Base-by-base conservation (phyloP, 1,140 invertebrate genomes). In the Reticulitermes speratus region DNA sequence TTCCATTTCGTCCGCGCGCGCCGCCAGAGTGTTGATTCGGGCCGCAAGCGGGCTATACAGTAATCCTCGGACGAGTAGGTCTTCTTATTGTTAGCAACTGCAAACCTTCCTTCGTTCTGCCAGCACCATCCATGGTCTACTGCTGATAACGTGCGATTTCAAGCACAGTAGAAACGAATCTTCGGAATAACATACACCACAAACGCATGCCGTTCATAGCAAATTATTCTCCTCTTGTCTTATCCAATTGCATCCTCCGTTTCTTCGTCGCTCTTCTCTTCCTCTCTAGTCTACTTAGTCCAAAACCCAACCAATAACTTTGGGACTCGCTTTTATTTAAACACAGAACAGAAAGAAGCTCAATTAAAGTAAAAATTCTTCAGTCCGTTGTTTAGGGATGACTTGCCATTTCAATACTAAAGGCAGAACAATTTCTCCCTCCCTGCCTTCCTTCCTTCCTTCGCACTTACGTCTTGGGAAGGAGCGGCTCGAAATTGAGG, bases 351-450 rank as follows among this genome's bases (percentile, higher is more conserved):
- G 52, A 55, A 85, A 55, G 8, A 23, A 21, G 2, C 84, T 38
- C 84, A 85, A 83, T 85, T 85, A 85, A 85, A 85, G 83, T 85
- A 85, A 85, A 85, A 85, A 85, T 59, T 85, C 32, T 9, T 38
- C 65, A 75, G 65, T 30, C n/a, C 0, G 65, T 75, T 75, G 65
- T 75, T 75, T 84, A 45, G 25, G 38, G 38, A 84, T 84, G 83
- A 84, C 83, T 84, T 84, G 32, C 83, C 48, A 84, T 84, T 84
- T 84, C 44, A 84, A 83, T 83, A 83, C 19, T 48, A 83, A 84
- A 84, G 83, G 32, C 44, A 84, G 38, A 30, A 75, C 25, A 75
- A 75, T 3, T 30, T 0, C 3, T n/a, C n/a, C n/a, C n/a, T n/a
- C n/a, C n/a, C n/a, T n/a, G n/a, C n/a, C n/a, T 75, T 75, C n/a